Base-by-base conservation (phyloP, 2,113 vertebrate genomes). In the Vidua chalybeata region DNA sequence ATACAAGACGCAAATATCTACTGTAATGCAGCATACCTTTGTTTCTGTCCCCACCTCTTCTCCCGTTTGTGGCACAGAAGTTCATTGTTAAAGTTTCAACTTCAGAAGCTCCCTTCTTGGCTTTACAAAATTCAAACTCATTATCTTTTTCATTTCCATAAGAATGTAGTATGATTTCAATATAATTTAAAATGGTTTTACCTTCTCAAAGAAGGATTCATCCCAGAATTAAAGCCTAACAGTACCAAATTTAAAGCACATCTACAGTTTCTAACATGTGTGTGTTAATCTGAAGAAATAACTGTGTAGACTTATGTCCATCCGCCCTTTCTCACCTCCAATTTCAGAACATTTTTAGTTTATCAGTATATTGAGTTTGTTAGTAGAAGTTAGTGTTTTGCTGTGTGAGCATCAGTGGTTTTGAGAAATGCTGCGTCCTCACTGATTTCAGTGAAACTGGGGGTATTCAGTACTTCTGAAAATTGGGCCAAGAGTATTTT, bases 1-100 rank as follows among this genome's bases (percentile, higher is more conserved):
- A 99, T 73, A 97, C 96, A 80, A 98, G 98, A 78, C 98, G 98
- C 98, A 99, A 99, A 99, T 99, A 99, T 96, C 98, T 99, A 97
- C 98, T 99, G 98, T 99, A 98, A 98, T 91, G 94, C 96, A 13
- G 24, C 88, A 96, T 97, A 98, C 97, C 98, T 98, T 98, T 98
- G 97, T 97, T 87, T 95, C 73, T 96, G 81, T 86, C 89, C 95
- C 94, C 96, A 66, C 62, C 49, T 51, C 81, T 90, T 43, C 91
- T 94, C 95, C 83, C 74, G 21, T 93, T 92, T 71, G 90, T 97
- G 95, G 97, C 97, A 96, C 95, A 76, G 93, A 95, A 95, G 92
- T 97, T 96, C 89, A 84, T 92, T 96, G 95, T 95, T 96, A 95
- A 94, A 93, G 93, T 95, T 97, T 96, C 96, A 82, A 91, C 97